Base-by-base conservation (phyloP, 2,888 invertebrate genomes). In the Conomelus anceps region DNA sequence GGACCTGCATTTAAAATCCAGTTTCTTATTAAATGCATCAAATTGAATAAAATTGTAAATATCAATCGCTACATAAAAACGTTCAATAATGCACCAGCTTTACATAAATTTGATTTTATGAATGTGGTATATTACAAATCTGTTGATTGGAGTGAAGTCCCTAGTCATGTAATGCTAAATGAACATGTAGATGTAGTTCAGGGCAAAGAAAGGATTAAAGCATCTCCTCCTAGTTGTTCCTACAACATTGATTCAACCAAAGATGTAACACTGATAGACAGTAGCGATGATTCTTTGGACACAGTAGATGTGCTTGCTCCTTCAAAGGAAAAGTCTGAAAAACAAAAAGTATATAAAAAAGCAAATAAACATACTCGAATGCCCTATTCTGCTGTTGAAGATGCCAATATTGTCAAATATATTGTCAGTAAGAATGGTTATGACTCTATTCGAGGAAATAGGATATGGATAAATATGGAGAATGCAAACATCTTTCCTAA, bases 71-170 rank as follows among this genome's bases (percentile, higher is more conserved):
- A 26, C 24, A 3, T 86, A 11, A 86, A 86, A 86, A 26, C 86
- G 17, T 86, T 11, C n/a, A 22, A 22, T n/a, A 86, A 86, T 26
- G 29, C 22, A 11, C 13, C 24, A 26, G 22, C 20, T 3, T 13
- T 29, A 13, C n/a, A 86, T 20, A 86, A 86, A 22, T 86, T 86
- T 86, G 86, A 86, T 86, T 86, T 86, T 7, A 86, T 86, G 86
- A 26, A 22, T 23, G 86, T 86, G 22, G 86, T 86, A 4, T 86
- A 86, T 23, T 86, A 24, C 29, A 86, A 86, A 86, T 22, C n/a
- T 11, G 22, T 17, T 20, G 24, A 17, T 11, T 86, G 86, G 86
- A 29, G 22, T 86, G 24, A 86, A 23, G 86, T 86, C 13, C 86
- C 86, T 26, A n/a, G 11, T 3, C 23, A 85, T 11, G 22, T 23